phyloP scores from a whole-genome alignment of 2,113 vertebrate species.

The Clupea harengus region DNA sequence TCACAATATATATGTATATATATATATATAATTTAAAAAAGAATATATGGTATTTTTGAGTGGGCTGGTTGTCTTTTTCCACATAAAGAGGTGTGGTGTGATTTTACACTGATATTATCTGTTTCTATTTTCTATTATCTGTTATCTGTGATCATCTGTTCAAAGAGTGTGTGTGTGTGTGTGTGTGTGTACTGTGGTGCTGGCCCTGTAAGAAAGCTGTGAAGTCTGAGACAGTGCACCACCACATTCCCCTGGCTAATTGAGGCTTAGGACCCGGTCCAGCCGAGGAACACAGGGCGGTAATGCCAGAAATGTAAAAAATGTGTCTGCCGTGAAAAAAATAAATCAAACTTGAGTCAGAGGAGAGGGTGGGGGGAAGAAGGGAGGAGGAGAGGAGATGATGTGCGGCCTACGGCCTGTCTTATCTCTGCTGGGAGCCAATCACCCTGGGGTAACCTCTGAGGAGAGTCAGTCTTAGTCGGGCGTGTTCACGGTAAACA shows the following conservation, averaged over 20 bases:
- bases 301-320: constrained; percentile 43
- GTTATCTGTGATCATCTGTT: not conserved
- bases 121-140: not conserved
- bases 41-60: not conserved
- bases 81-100: not conserved
- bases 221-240: not conserved
- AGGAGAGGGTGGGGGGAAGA: not conserved
- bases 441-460: too few species aligned
- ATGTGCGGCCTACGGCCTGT: too few species aligned
- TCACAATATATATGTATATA: too few species aligned
- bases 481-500: not conserved
- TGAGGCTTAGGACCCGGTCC: constrained; percentile 21
- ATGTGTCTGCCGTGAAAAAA: constrained; percentile 28
- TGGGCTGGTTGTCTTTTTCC: not conserved
- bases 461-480: not conserved
- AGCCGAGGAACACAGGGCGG: constrained; percentile 32
- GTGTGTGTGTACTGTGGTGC: not conserved
- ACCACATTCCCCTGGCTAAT: constrained; percentile 37
- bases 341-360: not conserved
- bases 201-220: constrained; percentile 14
- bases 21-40: too few species aligned
- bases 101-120: not conserved
- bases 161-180: not conserved
- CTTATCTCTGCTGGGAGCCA: too few species aligned
- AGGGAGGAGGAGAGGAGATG: not conserved